Conservation (phyloP, 2,888 invertebrate genomes). For the Thalpophila matura region DNA sequence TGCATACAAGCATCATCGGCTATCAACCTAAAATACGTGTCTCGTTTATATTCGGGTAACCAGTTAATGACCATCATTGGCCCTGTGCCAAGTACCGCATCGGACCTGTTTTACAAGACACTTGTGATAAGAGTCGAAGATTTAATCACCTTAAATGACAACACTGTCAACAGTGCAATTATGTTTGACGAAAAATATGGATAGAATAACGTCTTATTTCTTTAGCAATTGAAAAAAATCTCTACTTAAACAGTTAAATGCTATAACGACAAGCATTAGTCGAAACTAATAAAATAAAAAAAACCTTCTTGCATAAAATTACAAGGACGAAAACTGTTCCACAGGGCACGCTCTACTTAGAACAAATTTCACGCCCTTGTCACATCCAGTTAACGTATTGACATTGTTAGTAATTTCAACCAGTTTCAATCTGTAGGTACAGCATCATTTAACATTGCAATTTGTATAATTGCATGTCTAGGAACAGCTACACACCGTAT, state of each 20-base stretch:
- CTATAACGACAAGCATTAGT: not conserved
- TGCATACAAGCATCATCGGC: slow-evolving; percentile 16
- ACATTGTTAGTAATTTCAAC: slow-evolving; percentile 55
- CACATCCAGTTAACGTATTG: slow-evolving; percentile 67
- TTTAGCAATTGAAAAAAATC: not conserved
- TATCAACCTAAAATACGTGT: slow-evolving; percentile 44
- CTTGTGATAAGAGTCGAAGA: slow-evolving; percentile 22
- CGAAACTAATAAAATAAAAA: slow-evolving; percentile 18
- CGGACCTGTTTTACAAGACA: slow-evolving; percentile 41
- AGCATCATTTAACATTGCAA: slow-evolving; percentile 70
- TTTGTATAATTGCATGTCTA: slow-evolving; percentile 69
- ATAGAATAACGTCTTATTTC: not conserved
- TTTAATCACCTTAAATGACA: slow-evolving; percentile 41
- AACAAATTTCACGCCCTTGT: slow-evolving; percentile 68
- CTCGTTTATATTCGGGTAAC: slow-evolving; percentile 47
- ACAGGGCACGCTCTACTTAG: slow-evolving; percentile 63
- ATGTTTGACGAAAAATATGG: not conserved
- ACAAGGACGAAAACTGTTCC: slow-evolving; percentile 35
- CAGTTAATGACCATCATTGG: slow-evolving; percentile 46
- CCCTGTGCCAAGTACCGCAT: slow-evolving; percentile 41
- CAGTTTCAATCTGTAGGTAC: slow-evolving; percentile 70
- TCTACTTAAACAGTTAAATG: not conserved
- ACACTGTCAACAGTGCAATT: slow-evolving; percentile 19
- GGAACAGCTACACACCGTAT: slow-evolving; percentile 60
- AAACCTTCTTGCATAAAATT: slow-evolving; percentile 32